phyloP scores from a whole-genome alignment of 2,888 invertebrate genomes.

The Brenthis hecate region DNA sequence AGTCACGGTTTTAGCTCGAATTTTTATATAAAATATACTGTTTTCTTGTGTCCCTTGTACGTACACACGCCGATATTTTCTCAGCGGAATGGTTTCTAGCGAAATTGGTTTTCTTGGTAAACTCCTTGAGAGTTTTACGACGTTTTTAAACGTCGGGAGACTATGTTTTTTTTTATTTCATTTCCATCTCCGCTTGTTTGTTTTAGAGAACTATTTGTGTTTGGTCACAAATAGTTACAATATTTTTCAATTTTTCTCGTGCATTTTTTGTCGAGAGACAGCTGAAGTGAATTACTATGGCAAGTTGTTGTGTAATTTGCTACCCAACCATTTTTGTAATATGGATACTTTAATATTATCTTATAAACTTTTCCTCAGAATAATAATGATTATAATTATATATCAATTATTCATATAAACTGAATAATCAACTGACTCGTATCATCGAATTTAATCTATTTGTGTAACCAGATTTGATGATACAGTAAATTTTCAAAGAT shows the following conservation, averaged over 20 bases:
- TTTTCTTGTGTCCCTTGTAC: slow-evolving; percentile 36
- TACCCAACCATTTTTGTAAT: no score
- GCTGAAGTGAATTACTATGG: not conserved
- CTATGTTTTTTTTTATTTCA: slow-evolving; percentile 38
- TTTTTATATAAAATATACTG: slow-evolving; percentile 31
- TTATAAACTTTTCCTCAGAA: no score
- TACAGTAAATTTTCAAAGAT: no score
- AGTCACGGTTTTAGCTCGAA: slow-evolving; percentile 3
- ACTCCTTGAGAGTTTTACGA: slow-evolving; percentile 43
- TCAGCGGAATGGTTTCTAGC: slow-evolving; percentile 39
- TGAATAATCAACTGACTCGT: not conserved
- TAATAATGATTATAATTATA: no score
- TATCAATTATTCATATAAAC: not conserved
- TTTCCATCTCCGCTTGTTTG: slow-evolving; percentile 33
- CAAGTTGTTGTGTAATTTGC: not conserved
- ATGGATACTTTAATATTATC: no score
- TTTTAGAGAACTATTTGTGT: slow-evolving; percentile 29
- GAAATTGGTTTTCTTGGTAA: slow-evolving; percentile 44
- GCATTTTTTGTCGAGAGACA: not conserved
- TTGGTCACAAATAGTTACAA: slow-evolving; percentile 3
- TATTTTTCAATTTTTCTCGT: not conserved
- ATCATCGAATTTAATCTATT: no score
- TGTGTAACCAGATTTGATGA: no score
- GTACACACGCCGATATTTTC: slow-evolving; percentile 42
- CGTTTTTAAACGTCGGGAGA: slow-evolving; percentile 42